A percentile compares a stretch with the other conserved stretches of the same genome.
phyloP scores from a whole-genome alignment of 2,888 invertebrate species.

The Harmothoe impar region DNA sequence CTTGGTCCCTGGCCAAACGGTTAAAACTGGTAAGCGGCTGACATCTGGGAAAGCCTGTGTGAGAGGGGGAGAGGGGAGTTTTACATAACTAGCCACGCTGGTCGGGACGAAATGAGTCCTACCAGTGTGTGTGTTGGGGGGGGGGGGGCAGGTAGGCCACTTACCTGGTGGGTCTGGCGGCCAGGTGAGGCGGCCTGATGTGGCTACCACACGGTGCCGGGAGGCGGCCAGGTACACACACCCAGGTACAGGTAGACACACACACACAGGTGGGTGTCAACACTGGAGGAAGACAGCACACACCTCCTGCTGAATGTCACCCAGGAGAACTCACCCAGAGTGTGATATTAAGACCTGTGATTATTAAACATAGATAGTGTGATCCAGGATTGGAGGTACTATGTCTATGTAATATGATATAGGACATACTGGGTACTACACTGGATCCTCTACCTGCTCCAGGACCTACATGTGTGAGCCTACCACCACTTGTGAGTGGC shows the following conservation, averaged over 20 bases:
- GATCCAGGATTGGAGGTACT: no score
- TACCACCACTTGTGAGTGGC: no score
- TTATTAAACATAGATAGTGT: no score
- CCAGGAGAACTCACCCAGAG: no score
- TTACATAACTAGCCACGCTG: not conserved
- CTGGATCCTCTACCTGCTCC: no score
- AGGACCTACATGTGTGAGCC: no score
- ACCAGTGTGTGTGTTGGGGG: not conserved
- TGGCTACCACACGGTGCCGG: not conserved
- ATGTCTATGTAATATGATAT: no score
- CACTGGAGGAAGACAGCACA: no score
- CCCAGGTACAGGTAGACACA: not conserved
- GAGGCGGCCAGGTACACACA: not conserved
- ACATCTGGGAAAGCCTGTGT: not conserved
- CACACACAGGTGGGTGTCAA: no score
- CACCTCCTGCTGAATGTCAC: no score
- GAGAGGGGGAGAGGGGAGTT: not conserved
- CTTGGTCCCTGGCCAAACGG: not conserved
- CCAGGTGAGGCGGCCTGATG: not conserved
- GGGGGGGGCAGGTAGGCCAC: not conserved
- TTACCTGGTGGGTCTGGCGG: conserved; percentile 9
- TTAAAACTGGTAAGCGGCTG: not conserved
- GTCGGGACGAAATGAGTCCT: not conserved
- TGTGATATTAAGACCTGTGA: no score
- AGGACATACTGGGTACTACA: no score